Evolutionary conservation across 2,888 invertebrate species (phyloP), one percentile per base, ranked within the genome.

Genomic region (Limnephilus marmoratus): DNA sequence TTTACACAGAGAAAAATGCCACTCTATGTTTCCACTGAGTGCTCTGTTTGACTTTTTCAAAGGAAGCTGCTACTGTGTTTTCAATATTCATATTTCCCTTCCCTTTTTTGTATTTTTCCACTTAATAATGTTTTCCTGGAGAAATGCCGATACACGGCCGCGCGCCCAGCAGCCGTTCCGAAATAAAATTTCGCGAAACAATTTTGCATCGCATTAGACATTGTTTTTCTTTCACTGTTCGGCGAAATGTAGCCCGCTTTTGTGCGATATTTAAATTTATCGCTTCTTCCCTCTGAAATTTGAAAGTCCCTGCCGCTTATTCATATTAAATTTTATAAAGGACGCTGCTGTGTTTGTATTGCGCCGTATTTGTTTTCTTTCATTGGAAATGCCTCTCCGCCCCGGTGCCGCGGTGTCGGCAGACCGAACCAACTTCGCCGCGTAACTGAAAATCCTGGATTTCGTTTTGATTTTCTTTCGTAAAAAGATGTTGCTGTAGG

Each of bases 191-290:
- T 88, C 88, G 29, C n/a, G 31, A 53, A 88, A 88, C 88, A 31
- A 88, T 88, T 31, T 85, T 85, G 31, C n/a, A 41, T 68, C 88
- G 37, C 88, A 88, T 68, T 88, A 53, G 31, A 31, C 88, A 29
- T 88, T 68, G 53, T 49, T 68, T 88, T 88, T 68, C 88, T 68
- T 86, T 45, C 86, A 45, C 86, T 45, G 86, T 45, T 53, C 34
- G 34, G 53, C 68, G 88, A 31, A 86, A 86, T 29, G 86, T 24
- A 45, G n/a, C 49, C n/a, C 45, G 34, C 41, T 86, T 85, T 86
- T 49, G 86, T 86, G 49, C 29, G 53, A 68, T 88, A 68, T 88
- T 88, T 88, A 88, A 68, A 88, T 88, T 88, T 88, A 88, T 88
- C 88, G 88, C 53, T 53, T 37, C 68, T 37, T 88, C 15, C 68